Percentiles rank a stretch among this genome's conserved stretches.
Conservation (phyloP, 2,888 invertebrate species). For the Pediacus dermestoides region DNA sequence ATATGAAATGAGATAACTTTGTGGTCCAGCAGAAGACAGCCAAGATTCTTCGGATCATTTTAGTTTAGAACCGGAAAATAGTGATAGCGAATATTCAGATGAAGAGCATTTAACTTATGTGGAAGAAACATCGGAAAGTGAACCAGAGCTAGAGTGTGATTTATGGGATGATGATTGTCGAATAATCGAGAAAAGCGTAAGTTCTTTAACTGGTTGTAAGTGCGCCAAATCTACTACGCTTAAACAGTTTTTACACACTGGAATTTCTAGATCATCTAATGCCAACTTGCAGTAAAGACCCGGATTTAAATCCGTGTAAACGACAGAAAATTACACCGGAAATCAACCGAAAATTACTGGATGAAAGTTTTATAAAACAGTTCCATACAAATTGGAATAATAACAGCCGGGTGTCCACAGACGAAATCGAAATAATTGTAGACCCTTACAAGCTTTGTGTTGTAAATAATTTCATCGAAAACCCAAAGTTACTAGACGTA, state of each 20-base stretch:
- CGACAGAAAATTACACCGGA: conserved; percentile 33
- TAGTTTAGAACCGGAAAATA: neutral
- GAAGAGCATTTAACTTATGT: conserved; percentile 21
- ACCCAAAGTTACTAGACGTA: conserved; percentile 56
- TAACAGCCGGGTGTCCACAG: conserved; percentile 44
- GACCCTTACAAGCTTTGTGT: conserved; percentile 68
- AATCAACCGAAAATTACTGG: conserved; percentile 23
- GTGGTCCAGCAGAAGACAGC: too few relatives aligned
- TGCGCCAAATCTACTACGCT: conserved; percentile 7
- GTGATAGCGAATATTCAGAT: conserved; percentile 18
- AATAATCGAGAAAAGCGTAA: conserved; percentile 15
- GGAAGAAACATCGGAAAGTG: conserved; percentile 38
- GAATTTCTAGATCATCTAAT: conserved; percentile 38
- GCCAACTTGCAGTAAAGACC: conserved; percentile 37
- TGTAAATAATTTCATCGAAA: conserved; percentile 60
- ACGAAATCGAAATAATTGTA: conserved; percentile 55
- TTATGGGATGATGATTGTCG: conserved; percentile 42
- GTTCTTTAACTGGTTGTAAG: conserved; percentile 31
- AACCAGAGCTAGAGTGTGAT: conserved; percentile 41
- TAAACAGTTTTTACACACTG: too few relatives aligned
- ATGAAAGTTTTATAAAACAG: conserved; percentile 26
- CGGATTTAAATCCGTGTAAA: conserved; percentile 29
- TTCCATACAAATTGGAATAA: conserved; percentile 52
- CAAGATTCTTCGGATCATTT: conserved; percentile 18
- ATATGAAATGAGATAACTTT: too few relatives aligned